Percentiles rank a stretch among this genome's conserved stretches.
phyloP scores from a whole-genome alignment of 2,888 invertebrate genomes.

The Spodoptera picta region DNA sequence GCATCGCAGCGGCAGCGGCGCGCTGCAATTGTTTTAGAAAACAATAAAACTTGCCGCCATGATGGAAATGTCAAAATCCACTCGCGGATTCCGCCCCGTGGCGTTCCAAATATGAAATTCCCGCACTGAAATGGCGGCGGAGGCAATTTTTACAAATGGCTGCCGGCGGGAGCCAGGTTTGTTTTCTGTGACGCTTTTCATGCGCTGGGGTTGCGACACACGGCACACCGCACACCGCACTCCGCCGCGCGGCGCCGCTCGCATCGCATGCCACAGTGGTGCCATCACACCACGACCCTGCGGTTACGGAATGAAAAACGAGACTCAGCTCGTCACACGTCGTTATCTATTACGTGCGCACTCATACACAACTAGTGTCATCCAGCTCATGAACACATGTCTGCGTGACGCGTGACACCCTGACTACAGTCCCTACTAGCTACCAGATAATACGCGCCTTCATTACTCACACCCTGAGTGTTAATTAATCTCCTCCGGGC shows the following conservation, averaged over 20 bases:
- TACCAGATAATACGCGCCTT: conserved; percentile 22
- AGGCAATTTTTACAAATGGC: conserved; percentile 88
- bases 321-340: conserved; percentile 5
- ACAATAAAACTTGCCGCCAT: conserved; percentile 83
- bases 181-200: conserved; percentile 68
- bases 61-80: conserved; percentile 77
- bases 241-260: conserved; percentile 16
- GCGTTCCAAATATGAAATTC: conserved; percentile 87
- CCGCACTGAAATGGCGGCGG: conserved; percentile 86
- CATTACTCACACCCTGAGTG: conserved; percentile 32
- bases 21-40: conserved; percentile 81
- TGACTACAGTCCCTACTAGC: not conserved
- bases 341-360: conserved; percentile 10
- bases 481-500: conserved; percentile 50
- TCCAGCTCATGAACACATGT: conserved; percentile 13
- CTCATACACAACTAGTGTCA: conserved; percentile 10
- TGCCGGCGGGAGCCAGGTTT: conserved; percentile 80
- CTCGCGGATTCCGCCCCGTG: conserved; percentile 82
- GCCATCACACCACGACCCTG: conserved; percentile 31
- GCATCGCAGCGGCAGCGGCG: conserved; percentile 67
- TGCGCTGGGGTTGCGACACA: conserved; percentile 52
- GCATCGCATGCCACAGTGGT: not conserved
- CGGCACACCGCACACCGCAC: conserved; percentile 19
- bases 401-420: not conserved
- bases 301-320: conserved; percentile 39